Percentiles rank a stretch among this genome's conserved stretches.
These are phyloP conservation scores for Stylophora pistillata DNA, from an alignment of 64 coral and sea anemone species.

Conservation along the genomic window DNA sequence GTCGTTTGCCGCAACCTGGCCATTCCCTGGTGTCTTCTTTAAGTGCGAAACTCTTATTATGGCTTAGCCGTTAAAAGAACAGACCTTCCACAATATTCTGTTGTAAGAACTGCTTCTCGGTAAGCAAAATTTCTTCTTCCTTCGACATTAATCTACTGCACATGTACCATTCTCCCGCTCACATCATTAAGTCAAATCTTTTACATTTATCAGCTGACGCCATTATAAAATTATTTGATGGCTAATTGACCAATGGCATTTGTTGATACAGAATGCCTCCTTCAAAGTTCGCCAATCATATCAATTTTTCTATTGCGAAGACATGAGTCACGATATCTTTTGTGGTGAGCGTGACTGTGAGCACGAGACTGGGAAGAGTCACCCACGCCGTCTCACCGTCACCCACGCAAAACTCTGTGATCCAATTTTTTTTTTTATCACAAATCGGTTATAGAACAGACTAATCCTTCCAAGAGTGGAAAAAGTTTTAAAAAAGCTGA, in stretches of 20 bases:
- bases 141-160: slow-evolving; percentile 7
- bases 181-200: slow-evolving; percentile 6
- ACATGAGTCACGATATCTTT: not conserved
- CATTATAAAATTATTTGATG: slow-evolving; percentile 45
- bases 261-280: not conserved
- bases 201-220: slow-evolving; percentile 43
- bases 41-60: not conserved
- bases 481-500: too few relatives aligned
- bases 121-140: slow-evolving; percentile 23
- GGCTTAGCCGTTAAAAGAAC: not conserved
- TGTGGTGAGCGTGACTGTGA: slow-evolving; percentile 10
- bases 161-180: slow-evolving; percentile 3
- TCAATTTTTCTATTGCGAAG: not conserved
- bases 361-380: not conserved
- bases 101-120: not conserved
- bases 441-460: not conserved
- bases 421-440: not conserved
- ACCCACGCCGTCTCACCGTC: not conserved
- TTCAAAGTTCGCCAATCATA: not conserved
- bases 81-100: not conserved
- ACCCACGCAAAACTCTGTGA: not conserved
- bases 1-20: slow-evolving; percentile 25
- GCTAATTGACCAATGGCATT: slow-evolving; percentile 6
- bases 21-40: slow-evolving; percentile 13
- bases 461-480: too few relatives aligned